A percentile compares a stretch with the other conserved stretches of the same genome.
These are phyloP conservation scores for Chromis chromis DNA, from an alignment of 2,797 vertebrate genomes.

Conservation along the genomic window DNA sequence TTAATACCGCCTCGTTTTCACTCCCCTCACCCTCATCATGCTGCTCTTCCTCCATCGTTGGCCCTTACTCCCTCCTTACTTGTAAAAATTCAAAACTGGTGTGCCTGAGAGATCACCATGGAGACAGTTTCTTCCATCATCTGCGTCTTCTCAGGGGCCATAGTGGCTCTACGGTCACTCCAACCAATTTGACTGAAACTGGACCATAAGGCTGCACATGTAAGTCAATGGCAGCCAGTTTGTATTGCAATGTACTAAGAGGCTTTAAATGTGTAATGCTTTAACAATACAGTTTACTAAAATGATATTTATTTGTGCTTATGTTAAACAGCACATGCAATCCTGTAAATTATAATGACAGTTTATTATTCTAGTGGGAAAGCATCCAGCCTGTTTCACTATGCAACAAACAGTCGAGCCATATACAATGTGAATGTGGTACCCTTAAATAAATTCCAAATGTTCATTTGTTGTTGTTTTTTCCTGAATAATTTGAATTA, in stretches of 20 bases:
- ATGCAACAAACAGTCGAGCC: no score
- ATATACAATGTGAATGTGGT: no score
- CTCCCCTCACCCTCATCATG: slow-evolving; percentile 22
- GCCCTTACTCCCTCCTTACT: slow-evolving; percentile 62
- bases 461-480: no score
- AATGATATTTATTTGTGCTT: not conserved
- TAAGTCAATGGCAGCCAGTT: not conserved
- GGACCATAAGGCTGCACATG: slow-evolving; percentile 6
- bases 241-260: not conserved
- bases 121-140: slow-evolving; percentile 71
- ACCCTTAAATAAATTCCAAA: not conserved
- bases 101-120: slow-evolving; percentile 73
- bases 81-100: slow-evolving; percentile 76
- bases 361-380: no score
- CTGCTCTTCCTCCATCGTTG: slow-evolving; percentile 59
- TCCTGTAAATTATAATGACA: no score
- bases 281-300: not conserved
- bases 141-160: slow-evolving; percentile 29
- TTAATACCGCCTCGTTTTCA: slow-evolving; percentile 27
- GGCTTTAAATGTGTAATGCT: not conserved
- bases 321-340: not conserved
- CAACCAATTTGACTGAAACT: slow-evolving; percentile 12
- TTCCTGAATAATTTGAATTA: not conserved
- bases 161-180: slow-evolving; percentile 28
- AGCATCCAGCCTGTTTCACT: no score